Conservation (phyloP, 2,888 invertebrate species). For the Anticlea derivata region DNA sequence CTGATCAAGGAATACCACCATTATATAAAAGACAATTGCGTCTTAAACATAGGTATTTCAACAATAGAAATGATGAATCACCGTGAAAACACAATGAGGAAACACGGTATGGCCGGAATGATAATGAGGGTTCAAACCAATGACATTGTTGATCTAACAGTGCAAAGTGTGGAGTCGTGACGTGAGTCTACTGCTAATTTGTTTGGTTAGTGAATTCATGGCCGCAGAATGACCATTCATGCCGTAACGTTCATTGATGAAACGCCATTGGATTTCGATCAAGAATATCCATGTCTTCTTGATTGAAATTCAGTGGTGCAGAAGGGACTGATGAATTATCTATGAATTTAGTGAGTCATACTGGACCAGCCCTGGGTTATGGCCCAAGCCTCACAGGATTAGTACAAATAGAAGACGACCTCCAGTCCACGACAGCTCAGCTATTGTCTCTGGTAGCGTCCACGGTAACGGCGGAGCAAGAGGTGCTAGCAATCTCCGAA, state of each 20-base stretch:
- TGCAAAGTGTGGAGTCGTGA: constrained; percentile 28
- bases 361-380: no score
- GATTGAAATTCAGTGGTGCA: no score
- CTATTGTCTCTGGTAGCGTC: no score
- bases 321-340: no score
- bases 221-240: constrained; percentile 49
- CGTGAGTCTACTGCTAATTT: constrained; percentile 21
- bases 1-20: constrained; percentile 12
- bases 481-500: no score
- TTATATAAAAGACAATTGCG: constrained; percentile 17
- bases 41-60: constrained; percentile 26
- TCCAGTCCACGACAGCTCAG: no score
- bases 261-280: constrained; percentile 13
- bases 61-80: constrained; percentile 52
- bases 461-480: no score
- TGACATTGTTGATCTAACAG: constrained; percentile 32
- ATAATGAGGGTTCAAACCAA: constrained; percentile 44
- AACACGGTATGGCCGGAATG: constrained; percentile 56
- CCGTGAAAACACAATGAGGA: constrained; percentile 56
- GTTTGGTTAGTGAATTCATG: constrained; percentile 39
- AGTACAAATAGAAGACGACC: no score
- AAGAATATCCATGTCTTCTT: no score
- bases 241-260: constrained; percentile 41
- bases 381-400: no score
- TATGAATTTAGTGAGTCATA: no score